Evolutionary conservation across 37 sponge, comb jelly and placozoan species (phyloP).

Genomic region (Theonella swinhoei): DNA sequence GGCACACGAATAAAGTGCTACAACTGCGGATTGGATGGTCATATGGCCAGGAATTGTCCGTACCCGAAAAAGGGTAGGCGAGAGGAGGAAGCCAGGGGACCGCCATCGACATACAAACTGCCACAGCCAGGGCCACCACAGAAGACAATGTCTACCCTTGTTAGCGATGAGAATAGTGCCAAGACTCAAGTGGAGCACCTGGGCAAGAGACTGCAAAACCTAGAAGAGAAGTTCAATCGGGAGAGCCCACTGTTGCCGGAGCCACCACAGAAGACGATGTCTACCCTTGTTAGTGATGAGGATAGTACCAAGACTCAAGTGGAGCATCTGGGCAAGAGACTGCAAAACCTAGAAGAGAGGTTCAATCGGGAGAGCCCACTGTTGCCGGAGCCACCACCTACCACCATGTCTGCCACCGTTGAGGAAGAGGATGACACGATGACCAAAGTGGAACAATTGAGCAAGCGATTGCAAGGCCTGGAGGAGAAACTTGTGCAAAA

Average conservation of each 20-base stretch:
- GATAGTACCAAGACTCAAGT: not conserved
- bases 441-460: too few species aligned
- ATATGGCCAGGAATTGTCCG: conserved; percentile 14
- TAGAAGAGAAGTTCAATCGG: too few species aligned
- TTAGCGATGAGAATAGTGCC: not conserved
- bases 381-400: too few species aligned
- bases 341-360: too few species aligned
- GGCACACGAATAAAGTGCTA: not conserved
- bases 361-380: too few species aligned
- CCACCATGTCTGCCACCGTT: too few species aligned
- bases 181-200: not conserved
- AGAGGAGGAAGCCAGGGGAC: conserved; percentile 12
- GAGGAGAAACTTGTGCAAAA: too few species aligned
- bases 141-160: too few species aligned
- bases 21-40: conserved; percentile 28
- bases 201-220: too few species aligned
- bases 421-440: too few species aligned
- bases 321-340: not conserved
- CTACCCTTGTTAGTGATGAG: not conserved
- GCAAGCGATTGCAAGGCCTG: too few species aligned
- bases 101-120: not conserved
- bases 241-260: too few species aligned
- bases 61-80: conserved; percentile 7
- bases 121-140: not conserved
- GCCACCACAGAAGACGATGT: not conserved